Base-by-base conservation (phyloP, 2,888 invertebrate species). In the Drosophila ustulata region DNA sequence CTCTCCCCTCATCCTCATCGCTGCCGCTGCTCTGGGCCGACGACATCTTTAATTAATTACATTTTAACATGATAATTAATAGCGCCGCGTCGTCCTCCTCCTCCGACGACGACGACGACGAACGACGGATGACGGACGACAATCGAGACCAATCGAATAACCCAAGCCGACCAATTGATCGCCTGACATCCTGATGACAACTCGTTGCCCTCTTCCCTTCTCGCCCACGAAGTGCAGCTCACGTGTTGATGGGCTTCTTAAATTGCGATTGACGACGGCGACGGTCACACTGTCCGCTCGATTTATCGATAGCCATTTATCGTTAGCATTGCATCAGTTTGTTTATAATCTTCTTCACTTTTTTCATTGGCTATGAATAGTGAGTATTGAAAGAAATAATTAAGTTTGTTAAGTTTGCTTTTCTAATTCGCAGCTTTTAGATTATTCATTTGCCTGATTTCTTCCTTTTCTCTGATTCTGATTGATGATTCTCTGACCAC, bases 41-140 rank as follows among this genome's bases (percentile, higher is more conserved):
- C 87, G 84, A 87, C 84, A 87, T 87, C 80, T 84, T 85, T 87
- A 85, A 85, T 85, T 85, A 85, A 85, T 87, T 85, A 85, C 84
- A 85, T 85, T 85, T 85, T 84, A 85, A 85, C 84, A 80, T 84
- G 84, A 85, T 85, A 85, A 85, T 85, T 85, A 85, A 85, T 85
- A 84, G 84, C 74, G 69, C 75, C 74, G 78, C 68, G 67, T 67
- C 70, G 72, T 18, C 18, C 18, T 18, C 18, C 18, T 57, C 66
- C 30, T 30, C 2, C 30, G 7, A 5, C 45, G 82, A 5, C 30
- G 30, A 30, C n/a, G n/a, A 72, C 75, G 77, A 66, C 75, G 66
- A 61, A 56, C 66, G 63, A 56, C 68, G 64, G 43, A 1, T n/a
- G n/a, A n/a, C n/a, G n/a, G n/a, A n/a, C 34, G 34, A 34, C 4